Base-by-base conservation (phyloP, 2,797 vertebrate species). In the Scleropages formosus region DNA sequence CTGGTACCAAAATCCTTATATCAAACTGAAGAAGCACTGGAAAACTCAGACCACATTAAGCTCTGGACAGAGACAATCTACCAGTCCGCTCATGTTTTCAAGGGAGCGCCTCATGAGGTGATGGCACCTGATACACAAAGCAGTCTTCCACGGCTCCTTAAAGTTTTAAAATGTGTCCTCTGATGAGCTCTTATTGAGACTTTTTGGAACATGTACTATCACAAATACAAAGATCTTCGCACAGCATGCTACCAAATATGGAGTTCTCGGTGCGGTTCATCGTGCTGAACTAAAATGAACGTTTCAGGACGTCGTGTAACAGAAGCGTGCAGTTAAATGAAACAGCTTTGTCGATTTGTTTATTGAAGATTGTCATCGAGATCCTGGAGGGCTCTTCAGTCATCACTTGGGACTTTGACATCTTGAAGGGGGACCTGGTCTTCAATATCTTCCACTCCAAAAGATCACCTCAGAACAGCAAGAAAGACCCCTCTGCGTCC, bases 351-450 rank as follows among this genome's bases (percentile, higher is more conserved):
- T 58, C 4, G 0, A 13, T 58, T 64, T 64, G 49, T 62, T 61
- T 70, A 16, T 70, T 69, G 12, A 67, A 94, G 93, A 88, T 91
- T 3, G 75, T 84, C 0, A 83, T 91, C 70, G 90, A 92, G 77
- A 94, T 94, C 78, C 81, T 88, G 73, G 92, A 93, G 75, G 88
- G 83, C 3, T 88, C 90, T 53, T 93, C 91, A 0, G 92, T 94
- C 56, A 92, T 93, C 84, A 93, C 90, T 31, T 93, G 92, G 91
- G 93, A 94, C 84, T 94, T 94, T 0, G 93, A 94, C 78, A 90
- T 94, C 72, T 88, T 93, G 47, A 88, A 89, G 7, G 92, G 93
- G 51, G 91, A 93, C 0, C 87, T 93, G 78, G 84, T 92, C 24
- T 94, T 94, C 79, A 93, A 89, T 81, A 88, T 94, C 75, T 94